Evolutionary conservation across 92 coral and sea anemone species (phyloP).

Genomic region (Nematostella vectensis): DNA sequence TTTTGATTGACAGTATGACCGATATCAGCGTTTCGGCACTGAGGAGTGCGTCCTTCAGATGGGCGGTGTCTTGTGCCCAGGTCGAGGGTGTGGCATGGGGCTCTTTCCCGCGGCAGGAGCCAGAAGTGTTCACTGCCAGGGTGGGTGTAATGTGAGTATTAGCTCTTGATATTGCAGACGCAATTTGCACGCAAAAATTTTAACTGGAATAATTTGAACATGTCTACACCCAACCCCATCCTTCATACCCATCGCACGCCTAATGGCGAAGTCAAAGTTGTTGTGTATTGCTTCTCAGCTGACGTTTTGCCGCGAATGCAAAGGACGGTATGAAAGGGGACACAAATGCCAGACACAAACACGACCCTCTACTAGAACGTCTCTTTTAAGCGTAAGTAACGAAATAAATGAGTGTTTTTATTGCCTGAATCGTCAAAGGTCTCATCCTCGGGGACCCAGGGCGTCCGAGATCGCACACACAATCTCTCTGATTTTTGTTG

Average conservation of each 20-base stretch:
- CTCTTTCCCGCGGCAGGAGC: constrained; percentile 41
- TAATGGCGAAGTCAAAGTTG: too few relatives aligned
- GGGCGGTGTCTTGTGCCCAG: constrained; percentile 92
- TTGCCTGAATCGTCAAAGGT: too few relatives aligned
- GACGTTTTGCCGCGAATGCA: constrained; percentile 75
- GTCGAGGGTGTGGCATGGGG: constrained; percentile 91
- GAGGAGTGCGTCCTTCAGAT: constrained; percentile 66
- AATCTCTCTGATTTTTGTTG: too few relatives aligned
- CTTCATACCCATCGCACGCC: too few relatives aligned
- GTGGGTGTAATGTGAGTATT: constrained; percentile 66
- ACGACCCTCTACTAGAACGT: constrained; percentile 33
- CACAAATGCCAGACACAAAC: constrained; percentile 42
- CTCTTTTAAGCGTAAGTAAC: constrained; percentile 48
- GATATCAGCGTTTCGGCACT: constrained; percentile 79
- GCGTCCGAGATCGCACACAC: too few relatives aligned
- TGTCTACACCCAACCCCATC: neutral
- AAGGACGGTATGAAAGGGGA: constrained; percentile 51
- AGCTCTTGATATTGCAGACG: too few relatives aligned
- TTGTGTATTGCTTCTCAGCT: constrained; percentile 46
- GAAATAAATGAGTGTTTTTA: neutral
- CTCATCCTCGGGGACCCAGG: too few relatives aligned
- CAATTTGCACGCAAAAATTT: neutral
- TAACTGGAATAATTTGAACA: neutral
- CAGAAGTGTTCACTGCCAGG: constrained; percentile 47
- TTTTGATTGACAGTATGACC: constrained; percentile 74